Conservation (phyloP, 2,888 invertebrate species). For the Conus canariensis region DNA sequence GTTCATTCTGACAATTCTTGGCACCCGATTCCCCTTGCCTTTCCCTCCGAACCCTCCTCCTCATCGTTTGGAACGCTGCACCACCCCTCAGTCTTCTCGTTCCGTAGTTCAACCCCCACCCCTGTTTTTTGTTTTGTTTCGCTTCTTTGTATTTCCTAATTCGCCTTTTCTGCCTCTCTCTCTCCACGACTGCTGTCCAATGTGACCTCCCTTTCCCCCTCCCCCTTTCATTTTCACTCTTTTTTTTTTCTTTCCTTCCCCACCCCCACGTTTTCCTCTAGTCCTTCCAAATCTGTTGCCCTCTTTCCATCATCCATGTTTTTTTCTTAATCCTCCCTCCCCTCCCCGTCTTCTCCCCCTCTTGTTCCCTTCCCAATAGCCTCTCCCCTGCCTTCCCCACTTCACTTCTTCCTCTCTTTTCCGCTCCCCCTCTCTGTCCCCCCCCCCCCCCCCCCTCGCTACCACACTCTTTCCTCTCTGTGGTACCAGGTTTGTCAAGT, state of each 20-base stretch:
- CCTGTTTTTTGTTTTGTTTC: too few species aligned
- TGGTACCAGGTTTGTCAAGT: background rate
- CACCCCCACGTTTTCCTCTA: background rate
- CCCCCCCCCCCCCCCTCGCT: background rate
- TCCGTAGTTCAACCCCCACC: too few species aligned
- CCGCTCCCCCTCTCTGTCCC: background rate
- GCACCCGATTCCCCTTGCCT: too few species aligned
- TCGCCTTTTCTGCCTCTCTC: too few species aligned
- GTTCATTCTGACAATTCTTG: too few species aligned
- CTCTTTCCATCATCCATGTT: background rate
- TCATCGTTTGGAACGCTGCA: too few species aligned
- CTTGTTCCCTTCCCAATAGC: background rate
- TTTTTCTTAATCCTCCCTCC: background rate
- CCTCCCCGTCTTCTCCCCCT: background rate
- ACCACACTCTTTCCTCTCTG: background rate
- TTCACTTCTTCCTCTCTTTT: background rate
- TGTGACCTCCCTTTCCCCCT: background rate
- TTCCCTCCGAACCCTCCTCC: too few species aligned
- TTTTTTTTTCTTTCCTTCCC: background rate
- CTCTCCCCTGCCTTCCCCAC: background rate
- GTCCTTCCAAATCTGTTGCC: background rate
- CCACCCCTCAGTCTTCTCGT: too few species aligned
- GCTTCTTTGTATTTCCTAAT: too few species aligned
- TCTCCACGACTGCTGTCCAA: too few species aligned
- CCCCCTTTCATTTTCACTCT: background rate